phyloP scores from a whole-genome alignment of 2,113 vertebrate species.

The Symphodus melops region DNA sequence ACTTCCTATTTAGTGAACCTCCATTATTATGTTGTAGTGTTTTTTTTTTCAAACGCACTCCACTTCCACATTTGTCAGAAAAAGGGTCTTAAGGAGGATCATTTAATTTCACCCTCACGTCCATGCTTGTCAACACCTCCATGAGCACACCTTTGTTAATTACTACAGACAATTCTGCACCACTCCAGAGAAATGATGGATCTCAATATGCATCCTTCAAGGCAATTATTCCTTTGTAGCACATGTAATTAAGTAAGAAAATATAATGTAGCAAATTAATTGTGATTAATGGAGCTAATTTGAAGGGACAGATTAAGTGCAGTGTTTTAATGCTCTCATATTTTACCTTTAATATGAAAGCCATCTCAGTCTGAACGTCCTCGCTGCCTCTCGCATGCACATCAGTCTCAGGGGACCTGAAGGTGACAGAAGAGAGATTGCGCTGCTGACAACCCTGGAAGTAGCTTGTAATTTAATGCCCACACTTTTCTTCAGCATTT shows the following conservation, averaged over 20 bases:
- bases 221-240: constrained; percentile 83
- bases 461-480: constrained; percentile 39
- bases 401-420: constrained; percentile 51
- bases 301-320: constrained; percentile 81
- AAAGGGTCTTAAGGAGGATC: constrained; percentile 8
- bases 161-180: constrained; percentile 69
- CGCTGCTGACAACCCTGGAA: constrained; percentile 25
- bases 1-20: background rate
- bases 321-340: constrained; percentile 74
- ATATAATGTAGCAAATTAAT: constrained; percentile 83
- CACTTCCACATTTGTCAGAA: background rate
- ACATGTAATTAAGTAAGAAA: constrained; percentile 83
- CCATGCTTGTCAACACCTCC: constrained; percentile 58
- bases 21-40: background rate
- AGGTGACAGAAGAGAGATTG: constrained; percentile 54
- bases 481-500: constrained; percentile 36
- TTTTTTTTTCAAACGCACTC: constrained; percentile 11
- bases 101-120: constrained; percentile 41
- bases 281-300: constrained; percentile 83
- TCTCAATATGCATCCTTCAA: constrained; percentile 79
- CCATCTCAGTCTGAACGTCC: constrained; percentile 37
- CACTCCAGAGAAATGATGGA: constrained; percentile 77
- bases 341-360: constrained; percentile 71
- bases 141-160: constrained; percentile 78
- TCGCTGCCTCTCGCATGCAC: constrained; percentile 28